phyloP scores from a whole-genome alignment of 35 echinoderm and acorn worm species.

The Heliocidaris tuberculata region DNA sequence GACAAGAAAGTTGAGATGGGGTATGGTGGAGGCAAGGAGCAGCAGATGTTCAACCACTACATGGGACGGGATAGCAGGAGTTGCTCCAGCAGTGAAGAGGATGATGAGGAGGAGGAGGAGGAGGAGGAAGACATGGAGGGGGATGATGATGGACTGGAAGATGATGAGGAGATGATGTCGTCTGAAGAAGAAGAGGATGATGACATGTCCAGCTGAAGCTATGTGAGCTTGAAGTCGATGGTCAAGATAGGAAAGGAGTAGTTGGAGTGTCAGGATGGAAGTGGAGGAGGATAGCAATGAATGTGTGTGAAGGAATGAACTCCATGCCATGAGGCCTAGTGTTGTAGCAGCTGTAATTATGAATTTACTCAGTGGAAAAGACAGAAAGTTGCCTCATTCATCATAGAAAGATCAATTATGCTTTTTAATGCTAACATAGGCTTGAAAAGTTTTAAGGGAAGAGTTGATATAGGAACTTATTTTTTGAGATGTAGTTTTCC shows the following conservation, averaged over 20 bases:
- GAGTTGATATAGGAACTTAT: background rate
- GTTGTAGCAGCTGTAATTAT: background rate
- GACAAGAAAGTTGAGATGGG: conserved; percentile 44
- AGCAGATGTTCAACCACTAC: conserved; percentile 46
- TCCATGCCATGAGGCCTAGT: background rate
- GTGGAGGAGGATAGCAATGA: background rate
- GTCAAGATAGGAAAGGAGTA: background rate
- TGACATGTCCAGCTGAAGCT: conserved; percentile 36
- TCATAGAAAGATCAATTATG: too few species aligned
- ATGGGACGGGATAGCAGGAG: conserved; percentile 52
- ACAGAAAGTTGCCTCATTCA: background rate
- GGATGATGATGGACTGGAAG: conserved; percentile 45
- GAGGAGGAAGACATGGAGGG: conserved; percentile 43
- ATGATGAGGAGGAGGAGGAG: conserved; percentile 60
- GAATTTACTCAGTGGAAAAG: background rate
- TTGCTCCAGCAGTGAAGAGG: conserved; percentile 47
- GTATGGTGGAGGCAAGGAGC: background rate
- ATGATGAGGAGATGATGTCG: conserved; percentile 52
- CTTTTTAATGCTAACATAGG: background rate
- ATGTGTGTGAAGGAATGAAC: background rate
- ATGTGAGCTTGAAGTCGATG: background rate
- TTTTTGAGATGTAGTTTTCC: background rate
- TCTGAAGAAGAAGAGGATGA: conserved; percentile 37
- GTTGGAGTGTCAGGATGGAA: background rate
- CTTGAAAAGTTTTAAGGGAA: background rate